phyloP scores from a whole-genome alignment of 2,797 vertebrate species.

The Aldrovandia affinis region DNA sequence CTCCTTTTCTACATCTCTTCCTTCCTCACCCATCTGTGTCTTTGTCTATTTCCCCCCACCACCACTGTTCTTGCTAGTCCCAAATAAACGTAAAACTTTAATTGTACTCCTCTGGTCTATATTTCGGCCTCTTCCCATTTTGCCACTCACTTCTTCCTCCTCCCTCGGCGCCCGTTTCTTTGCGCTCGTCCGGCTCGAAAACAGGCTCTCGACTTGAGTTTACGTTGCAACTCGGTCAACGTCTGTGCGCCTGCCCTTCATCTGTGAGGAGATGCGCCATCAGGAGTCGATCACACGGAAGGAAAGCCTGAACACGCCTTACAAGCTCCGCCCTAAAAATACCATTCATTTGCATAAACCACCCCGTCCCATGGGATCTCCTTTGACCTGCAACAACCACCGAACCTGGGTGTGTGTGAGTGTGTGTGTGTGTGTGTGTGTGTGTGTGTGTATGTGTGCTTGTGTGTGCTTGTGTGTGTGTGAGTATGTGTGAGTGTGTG shows the following conservation, averaged over 20 bases:
- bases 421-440: background rate
- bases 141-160: background rate
- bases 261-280: too few species aligned
- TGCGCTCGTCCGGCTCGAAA: too few species aligned
- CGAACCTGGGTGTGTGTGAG: background rate
- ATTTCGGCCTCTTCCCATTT: too few species aligned
- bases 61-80: background rate
- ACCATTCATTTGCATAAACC: background rate
- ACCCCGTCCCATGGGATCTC: background rate
- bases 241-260: too few species aligned
- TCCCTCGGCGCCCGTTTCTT: background rate
- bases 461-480: too few species aligned
- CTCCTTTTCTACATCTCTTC: constrained; percentile 42
- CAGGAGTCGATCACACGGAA: background rate
- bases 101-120: too few species aligned
- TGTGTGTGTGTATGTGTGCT: too few species aligned
- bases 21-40: constrained; percentile 38
- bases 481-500: too few species aligned
- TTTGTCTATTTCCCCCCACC: constrained; percentile 1
- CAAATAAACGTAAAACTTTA: too few species aligned
- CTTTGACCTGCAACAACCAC: background rate
- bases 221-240: background rate
- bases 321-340: background rate
- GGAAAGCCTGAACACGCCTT: background rate
- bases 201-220: background rate